Evolutionary conservation across 2,888 invertebrate species (phyloP).

Genomic region (Laspeyria flexula): DNA sequence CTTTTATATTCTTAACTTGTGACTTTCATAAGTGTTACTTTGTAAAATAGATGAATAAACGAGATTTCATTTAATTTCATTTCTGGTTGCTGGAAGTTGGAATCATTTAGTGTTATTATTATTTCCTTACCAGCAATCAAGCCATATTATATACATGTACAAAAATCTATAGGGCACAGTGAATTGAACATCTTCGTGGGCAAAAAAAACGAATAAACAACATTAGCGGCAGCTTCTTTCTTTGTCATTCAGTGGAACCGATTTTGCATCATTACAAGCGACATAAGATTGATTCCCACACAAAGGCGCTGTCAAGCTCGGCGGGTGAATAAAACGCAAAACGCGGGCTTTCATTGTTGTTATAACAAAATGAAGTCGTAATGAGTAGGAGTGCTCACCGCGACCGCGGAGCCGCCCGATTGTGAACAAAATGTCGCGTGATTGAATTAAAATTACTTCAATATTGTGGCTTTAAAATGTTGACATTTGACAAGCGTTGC

Average conservation of each 20-base stretch:
- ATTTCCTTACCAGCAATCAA: background rate
- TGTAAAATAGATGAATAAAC: too few species aligned
- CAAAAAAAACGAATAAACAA: slow-evolving; percentile 66
- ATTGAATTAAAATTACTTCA: slow-evolving; percentile 82
- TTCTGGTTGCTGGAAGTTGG: background rate
- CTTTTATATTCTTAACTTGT: too few species aligned
- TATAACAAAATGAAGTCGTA: slow-evolving; percentile 83
- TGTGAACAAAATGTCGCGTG: slow-evolving; percentile 69
- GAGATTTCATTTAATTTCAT: too few species aligned
- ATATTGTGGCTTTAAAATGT: slow-evolving; percentile 74
- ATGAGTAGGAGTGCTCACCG: slow-evolving; percentile 68
- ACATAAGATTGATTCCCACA: slow-evolving; percentile 78
- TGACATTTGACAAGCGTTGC: slow-evolving; percentile 81
- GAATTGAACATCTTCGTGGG: slow-evolving; percentile 50
- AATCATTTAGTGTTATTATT: background rate
- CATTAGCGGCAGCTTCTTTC: slow-evolving; percentile 77
- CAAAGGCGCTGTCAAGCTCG: slow-evolving; percentile 75
- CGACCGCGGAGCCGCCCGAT: slow-evolving; percentile 50
- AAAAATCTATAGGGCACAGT: slow-evolving; percentile 35
- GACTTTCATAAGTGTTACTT: too few species aligned
- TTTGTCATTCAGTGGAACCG: slow-evolving; percentile 77
- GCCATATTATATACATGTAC: background rate
- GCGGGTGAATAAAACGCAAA: slow-evolving; percentile 69
- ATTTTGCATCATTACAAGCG: slow-evolving; percentile 78
- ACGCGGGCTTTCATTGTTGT: slow-evolving; percentile 72